Evolutionary conservation across 2,888 invertebrate species (phyloP).

Genomic region (Melinaea marsaeus): DNA sequence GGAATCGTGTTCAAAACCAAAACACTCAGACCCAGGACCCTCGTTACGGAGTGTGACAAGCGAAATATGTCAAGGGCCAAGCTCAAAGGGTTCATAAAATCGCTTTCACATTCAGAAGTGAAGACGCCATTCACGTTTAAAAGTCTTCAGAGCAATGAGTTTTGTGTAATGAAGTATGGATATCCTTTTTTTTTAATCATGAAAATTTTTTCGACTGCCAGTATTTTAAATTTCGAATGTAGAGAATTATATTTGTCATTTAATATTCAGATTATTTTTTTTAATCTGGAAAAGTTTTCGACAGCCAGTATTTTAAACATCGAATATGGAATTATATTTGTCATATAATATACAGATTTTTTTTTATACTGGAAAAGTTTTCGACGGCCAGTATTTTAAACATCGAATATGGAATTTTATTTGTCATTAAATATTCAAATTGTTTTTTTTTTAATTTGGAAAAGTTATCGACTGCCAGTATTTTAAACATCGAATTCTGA

Average conservation of each 20-base stretch:
- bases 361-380: too few relatives aligned
- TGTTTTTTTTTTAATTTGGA: background rate
- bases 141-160: constrained; percentile 24
- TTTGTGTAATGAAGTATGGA: constrained; percentile 4
- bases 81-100: constrained; percentile 32
- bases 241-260: too few relatives aligned
- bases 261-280: too few relatives aligned
- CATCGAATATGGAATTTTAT: too few relatives aligned
- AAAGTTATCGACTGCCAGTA: too few relatives aligned
- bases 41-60: constrained; percentile 32
- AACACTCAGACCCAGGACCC: constrained; percentile 28
- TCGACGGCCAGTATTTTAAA: too few relatives aligned
- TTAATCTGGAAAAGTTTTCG: too few relatives aligned
- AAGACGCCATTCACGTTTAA: constrained; percentile 27
- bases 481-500: too few relatives aligned
- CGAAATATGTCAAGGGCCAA: constrained; percentile 35
- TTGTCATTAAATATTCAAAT: background rate
- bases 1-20: constrained; percentile 20
- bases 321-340: too few relatives aligned
- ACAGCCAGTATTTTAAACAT: too few relatives aligned
- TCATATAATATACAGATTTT: background rate
- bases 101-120: constrained; percentile 29
- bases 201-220: too few relatives aligned
- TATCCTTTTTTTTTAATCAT: background rate
- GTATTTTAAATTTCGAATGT: too few relatives aligned